phyloP scores from a whole-genome alignment of 2,888 invertebrate species.

The Noctua janthe region DNA sequence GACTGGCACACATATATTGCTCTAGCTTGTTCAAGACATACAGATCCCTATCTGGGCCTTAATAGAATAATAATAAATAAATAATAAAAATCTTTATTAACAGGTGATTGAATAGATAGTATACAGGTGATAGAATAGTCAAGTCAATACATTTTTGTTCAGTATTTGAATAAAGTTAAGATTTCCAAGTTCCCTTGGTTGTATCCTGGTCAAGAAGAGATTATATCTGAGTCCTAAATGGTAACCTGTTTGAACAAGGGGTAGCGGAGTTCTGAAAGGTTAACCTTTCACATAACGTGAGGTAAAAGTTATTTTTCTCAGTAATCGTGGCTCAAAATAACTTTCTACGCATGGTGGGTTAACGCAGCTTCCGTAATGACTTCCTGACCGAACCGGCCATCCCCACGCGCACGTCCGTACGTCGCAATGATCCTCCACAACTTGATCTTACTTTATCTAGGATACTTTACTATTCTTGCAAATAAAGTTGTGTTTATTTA shows the following conservation, averaged over 20 bases:
- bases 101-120: too few relatives aligned
- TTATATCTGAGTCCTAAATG: not conserved
- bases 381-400: constrained; percentile 10
- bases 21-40: not conserved
- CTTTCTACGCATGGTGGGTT: constrained; percentile 43
- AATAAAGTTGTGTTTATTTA: not conserved
- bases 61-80: too few relatives aligned
- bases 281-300: constrained; percentile 25
- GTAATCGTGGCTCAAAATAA: constrained; percentile 20
- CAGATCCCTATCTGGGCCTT: not conserved
- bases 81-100: too few relatives aligned
- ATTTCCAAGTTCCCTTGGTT: too few relatives aligned
- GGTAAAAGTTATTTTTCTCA: constrained; percentile 53
- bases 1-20: not conserved
- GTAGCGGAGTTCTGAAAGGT: constrained; percentile 2
- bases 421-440: not conserved
- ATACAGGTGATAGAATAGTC: too few relatives aligned
- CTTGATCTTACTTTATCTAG: not conserved
- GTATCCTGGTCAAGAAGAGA: not conserved
- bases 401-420: not conserved
- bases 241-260: not conserved
- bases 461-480: not conserved
- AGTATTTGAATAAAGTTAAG: not conserved
- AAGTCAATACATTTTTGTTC: not conserved
- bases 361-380: constrained; percentile 17